Evolutionary conservation across 2,888 invertebrate species (phyloP), one percentile per base, ranked within the genome.

Genomic region (Venustoraphidia nigricollis): DNA sequence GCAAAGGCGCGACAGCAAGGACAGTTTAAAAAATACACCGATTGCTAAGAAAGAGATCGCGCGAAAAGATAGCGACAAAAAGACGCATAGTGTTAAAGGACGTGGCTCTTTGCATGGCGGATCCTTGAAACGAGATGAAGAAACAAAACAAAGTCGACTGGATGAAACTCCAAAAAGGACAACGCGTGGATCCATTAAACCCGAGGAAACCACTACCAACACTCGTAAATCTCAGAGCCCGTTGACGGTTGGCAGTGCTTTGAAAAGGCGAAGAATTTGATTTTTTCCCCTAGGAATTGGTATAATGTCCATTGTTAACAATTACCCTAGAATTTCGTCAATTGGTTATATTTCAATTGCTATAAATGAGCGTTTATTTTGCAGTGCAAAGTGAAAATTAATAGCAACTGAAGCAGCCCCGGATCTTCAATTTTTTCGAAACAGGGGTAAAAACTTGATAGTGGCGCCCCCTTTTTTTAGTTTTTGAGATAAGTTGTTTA

Each of bases 141-240:
- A 62, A 52, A 48, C 41, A 1, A 58, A 57, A 53, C 10, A 17
- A 17, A 27, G 27, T 27, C 27, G 27, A 27, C 8, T 10, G 41
- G 64, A 65, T 10, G 66, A 64, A 34, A 60, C 61, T 6, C 62
- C 62, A 5, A 67, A 68, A 52, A 54, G 69, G 38, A 66, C 69
- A 6, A 66, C 67, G 9, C 60, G 69, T 51, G 69, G 68, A 13
- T 67, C 67, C 53, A 56, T 66, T 37, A 69, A 68, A 57, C 60
- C 67, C 14, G 69, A 70, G 51, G 67, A 68, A 52, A 59, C 58
- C 11, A 59, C 59, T 45, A 62, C 62, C n/a, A 62, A 60, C 45
- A 39, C 41, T 35, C 34, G 46, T 17, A 52, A 52, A 47, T 50
- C 50, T 34, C 52, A 52, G 41, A 67, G 67, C 58, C 67, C 67